A percentile compares a stretch with the other conserved stretches of the same genome.
These are phyloP conservation scores for Tuberolachnus salignus DNA, from an alignment of 2,888 invertebrate species.

Conservation along the genomic window DNA sequence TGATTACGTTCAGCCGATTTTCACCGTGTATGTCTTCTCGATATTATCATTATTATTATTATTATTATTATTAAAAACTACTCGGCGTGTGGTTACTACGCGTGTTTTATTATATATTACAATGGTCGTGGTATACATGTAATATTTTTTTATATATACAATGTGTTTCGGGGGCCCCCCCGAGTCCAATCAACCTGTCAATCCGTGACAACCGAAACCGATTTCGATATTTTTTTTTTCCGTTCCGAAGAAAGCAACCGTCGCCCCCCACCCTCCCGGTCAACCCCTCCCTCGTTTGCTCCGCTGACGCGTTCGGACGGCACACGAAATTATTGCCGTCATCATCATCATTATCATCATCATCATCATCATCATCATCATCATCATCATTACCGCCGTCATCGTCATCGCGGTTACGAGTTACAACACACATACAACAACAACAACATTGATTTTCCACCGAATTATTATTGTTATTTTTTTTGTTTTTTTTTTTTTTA, in stretches of 20 bases:
- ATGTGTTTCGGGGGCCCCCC: constrained; percentile 41
- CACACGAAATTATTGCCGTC: constrained; percentile 17
- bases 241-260: constrained; percentile 41
- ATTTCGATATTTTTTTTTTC: constrained; percentile 24
- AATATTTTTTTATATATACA: not conserved
- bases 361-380: no score
- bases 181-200: constrained; percentile 55
- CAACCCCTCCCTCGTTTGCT: no score
- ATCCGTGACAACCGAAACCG: constrained; percentile 50
- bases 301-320: not conserved
- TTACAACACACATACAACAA: not conserved
- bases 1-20: not conserved
- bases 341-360: constrained; percentile 22
- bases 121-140: not conserved
- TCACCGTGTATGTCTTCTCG: constrained; percentile 15
- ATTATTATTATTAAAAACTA: constrained; percentile 20
- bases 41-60: not conserved
- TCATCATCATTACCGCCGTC: constrained; percentile 20
- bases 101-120: constrained; percentile 23
- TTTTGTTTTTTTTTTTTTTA: not conserved
- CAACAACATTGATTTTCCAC: constrained; percentile 45
- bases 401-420: constrained; percentile 31
- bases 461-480: not conserved
- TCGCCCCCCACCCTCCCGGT: not conserved
- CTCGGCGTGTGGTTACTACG: not conserved